Conservation (phyloP, 2,113 vertebrate species). For the Tragelaphus buxtoni region DNA sequence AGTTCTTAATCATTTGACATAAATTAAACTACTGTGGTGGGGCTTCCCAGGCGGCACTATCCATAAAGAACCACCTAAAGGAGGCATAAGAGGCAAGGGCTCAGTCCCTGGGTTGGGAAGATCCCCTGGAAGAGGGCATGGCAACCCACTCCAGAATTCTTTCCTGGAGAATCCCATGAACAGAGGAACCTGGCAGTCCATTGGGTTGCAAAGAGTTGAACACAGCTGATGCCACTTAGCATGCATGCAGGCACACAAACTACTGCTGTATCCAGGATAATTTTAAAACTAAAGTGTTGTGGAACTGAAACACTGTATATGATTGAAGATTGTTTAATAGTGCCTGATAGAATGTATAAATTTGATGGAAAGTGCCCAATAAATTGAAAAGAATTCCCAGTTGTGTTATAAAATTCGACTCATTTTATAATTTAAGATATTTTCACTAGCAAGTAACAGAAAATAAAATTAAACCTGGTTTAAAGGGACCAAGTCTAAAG, state of each 20-base stretch:
- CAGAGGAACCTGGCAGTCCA: not conserved
- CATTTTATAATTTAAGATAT: not conserved
- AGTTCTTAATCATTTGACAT: not conserved
- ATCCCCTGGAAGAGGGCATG: not conserved
- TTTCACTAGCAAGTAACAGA: not conserved
- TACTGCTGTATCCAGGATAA: not conserved
- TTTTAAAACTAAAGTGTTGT: not conserved
- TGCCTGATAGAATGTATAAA: not conserved
- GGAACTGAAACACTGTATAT: not conserved
- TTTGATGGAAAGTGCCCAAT: not conserved
- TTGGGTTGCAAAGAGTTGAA: not conserved
- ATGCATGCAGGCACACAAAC: not conserved
- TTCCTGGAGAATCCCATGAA: not conserved
- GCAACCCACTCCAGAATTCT: not conserved
- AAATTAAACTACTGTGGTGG: not conserved
- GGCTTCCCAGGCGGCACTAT: not conserved
- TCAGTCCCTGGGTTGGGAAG: not conserved
- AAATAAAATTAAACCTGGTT: not conserved
- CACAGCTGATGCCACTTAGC: not conserved
- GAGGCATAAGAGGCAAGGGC: not conserved
- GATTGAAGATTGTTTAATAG: not conserved
- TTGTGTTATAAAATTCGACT: not conserved
- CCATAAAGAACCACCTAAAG: not conserved
- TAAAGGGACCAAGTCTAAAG: not conserved
- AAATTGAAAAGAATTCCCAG: not conserved